Evolutionary conservation across 2,888 invertebrate species (phyloP), one percentile per base, ranked within the genome.

Genomic region (Eupithecia subfuscata): DNA sequence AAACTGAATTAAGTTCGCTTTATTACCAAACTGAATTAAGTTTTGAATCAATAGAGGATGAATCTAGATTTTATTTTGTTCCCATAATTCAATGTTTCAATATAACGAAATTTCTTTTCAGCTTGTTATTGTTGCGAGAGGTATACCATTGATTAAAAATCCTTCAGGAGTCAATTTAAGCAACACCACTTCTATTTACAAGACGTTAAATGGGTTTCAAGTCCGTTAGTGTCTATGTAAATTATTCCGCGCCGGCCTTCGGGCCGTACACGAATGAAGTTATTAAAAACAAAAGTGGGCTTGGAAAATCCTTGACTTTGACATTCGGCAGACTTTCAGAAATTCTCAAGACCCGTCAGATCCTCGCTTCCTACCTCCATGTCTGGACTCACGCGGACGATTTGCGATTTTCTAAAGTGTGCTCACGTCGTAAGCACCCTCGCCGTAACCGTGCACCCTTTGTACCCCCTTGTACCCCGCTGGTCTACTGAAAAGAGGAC

Each of bases 351-450:
- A 14, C 43, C 68, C 43, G 68, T 68, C 68, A 40, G 22, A 40
- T 43, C 40, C 68, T 45, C 22, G 40, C 30, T 75, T 80, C 74
- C 18, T 64, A 72, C 69, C 48, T 77, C 74, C 63, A 56, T n/a
- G 48, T 34, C 48, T 40, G 71, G 75, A 74, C 78, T 78, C 79
- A 75, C 79, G 75, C 80, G 80, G 78, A 73, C 90, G 90, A 87
- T 89, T 88, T 88, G 87, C 86, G 90, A 90, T 88, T 88, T 86
- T 81, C 82, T 84, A 85, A 86, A 92, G 93, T 89, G 92, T 90
- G 86, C 92, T 92, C 85, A 77, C 82, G 77, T 77, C 74, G 78
- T 71, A 81, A 92, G 92, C 83, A 87, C 87, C 85, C 92, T 92
- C 82, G 85, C 84, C 88, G 85, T 89, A 90, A 90, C 90, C 90